Base-by-base conservation (phyloP, 2,113 vertebrate species). In the Meleagris gallopavo region DNA sequence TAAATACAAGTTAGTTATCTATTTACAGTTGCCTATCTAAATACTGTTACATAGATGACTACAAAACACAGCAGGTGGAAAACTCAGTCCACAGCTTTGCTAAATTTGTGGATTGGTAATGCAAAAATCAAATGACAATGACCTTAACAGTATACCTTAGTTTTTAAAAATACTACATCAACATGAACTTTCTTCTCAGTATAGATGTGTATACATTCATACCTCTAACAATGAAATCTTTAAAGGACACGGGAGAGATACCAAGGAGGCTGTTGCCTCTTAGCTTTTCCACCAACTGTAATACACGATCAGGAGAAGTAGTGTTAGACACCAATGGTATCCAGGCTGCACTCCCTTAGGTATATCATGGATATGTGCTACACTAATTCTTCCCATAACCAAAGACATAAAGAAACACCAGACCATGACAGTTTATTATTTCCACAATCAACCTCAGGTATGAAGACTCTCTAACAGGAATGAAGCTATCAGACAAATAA, bases 231-330 rank as follows among this genome's bases (percentile, higher is more conserved):
- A 3, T 58, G 36, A 73, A 93, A 36, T 60, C 21, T 86, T 40
- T 58, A 66, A 25, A 32, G 12, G 16, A n/a, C 9, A 72, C 14
- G 5, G 10, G 13, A 66, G 20, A 55, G 32, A 38, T n/a, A 65
- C 5, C 50, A 76, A 32, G 14, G 34, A 46, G 73, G 70, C 24
- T 54, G 6, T 2, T 65, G 4, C 38, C 43, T 57, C 29, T 32
- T 5, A 10, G 45, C 32, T 84, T 80, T 60, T 79, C 30, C 11
- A 71, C 14, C 14, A 25, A 0, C 4, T 72, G 46, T 61, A 72
- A 79, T 9, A 69, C 0, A 0, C 1, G 5, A 50, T 1, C 87
- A 36, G 14, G 25, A 88, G 20, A 88, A 61, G 17, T 43, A 27
- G 25, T 74, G 69, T 55, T 45, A 77, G 32, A 38, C 18, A 64